phyloP scores from a whole-genome alignment of 2,113 vertebrate species.

The Pionites leucogaster region DNA sequence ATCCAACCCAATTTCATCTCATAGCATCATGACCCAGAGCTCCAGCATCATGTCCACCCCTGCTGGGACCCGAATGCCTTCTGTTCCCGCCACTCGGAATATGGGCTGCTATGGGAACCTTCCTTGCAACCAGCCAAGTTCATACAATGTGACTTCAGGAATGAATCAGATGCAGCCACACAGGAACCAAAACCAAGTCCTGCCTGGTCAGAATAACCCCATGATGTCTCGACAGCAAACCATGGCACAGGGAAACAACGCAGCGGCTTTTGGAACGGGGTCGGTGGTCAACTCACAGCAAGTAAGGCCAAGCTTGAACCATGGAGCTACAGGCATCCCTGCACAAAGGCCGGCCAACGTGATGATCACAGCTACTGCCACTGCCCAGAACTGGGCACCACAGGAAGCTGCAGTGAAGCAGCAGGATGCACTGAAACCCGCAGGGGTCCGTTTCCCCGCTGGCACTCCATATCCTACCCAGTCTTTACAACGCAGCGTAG shows the following conservation, averaged over 20 bases:
- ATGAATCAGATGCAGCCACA: constrained; percentile 81
- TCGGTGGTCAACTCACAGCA: constrained; percentile 75
- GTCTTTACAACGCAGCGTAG: constrained; percentile 73
- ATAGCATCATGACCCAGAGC: constrained; percentile 77
- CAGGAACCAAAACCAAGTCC: constrained; percentile 79
- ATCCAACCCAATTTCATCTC: constrained; percentile 81
- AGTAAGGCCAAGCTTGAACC: constrained; percentile 73
- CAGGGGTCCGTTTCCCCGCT: constrained; percentile 70
- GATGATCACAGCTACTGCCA: constrained; percentile 74
- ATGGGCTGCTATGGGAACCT: constrained; percentile 81
- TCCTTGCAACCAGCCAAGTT: constrained; percentile 75
- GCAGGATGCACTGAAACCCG: constrained; percentile 75
- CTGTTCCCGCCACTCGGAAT: constrained; percentile 68
- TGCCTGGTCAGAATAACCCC: constrained; percentile 79
- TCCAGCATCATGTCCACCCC: constrained; percentile 81
- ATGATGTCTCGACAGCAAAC: constrained; percentile 76
- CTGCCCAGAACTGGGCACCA: constrained; percentile 78
- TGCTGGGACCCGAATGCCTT: constrained; percentile 79
- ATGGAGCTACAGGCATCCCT: constrained; percentile 53
- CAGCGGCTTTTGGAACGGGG: constrained; percentile 76
- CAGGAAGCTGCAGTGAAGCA: constrained; percentile 79
- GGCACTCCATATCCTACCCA: constrained; percentile 75
- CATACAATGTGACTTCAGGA: constrained; percentile 70
- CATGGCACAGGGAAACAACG: constrained; percentile 62
- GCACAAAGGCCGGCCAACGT: constrained; percentile 75